These are phyloP conservation scores for Aelia acuminata DNA, from an alignment of 2,888 invertebrate genomes.

Conservation along the genomic window DNA sequence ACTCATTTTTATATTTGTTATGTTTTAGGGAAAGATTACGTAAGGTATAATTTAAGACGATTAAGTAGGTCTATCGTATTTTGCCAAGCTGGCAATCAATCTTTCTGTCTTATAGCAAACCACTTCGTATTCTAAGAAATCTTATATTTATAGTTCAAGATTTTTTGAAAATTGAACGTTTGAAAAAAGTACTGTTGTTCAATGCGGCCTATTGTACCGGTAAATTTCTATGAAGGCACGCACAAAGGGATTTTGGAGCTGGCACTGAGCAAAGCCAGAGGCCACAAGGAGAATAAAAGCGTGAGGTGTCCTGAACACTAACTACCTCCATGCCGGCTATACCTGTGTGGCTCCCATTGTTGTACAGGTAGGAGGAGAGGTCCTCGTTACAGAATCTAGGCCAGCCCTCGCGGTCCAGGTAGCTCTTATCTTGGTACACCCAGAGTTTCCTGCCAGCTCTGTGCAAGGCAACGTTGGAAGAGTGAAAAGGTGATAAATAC, in stretches of 20 bases:
- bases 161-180: background rate
- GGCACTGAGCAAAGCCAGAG: background rate
- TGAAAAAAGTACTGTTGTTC: background rate
- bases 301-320: conserved; percentile 1
- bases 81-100: no score
- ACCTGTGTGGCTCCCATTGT: conserved; percentile 24
- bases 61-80: no score
- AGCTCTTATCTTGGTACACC: conserved; percentile 5
- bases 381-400: conserved; percentile 46
- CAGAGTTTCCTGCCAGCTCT: background rate
- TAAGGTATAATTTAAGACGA: no score
- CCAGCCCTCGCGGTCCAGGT: background rate
- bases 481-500: background rate
- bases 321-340: conserved; percentile 3
- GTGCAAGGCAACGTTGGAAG: background rate
- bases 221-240: conserved; percentile 7
- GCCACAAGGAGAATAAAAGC: background rate
- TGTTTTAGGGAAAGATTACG: no score
- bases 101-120: no score
- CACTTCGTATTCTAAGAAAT: no score
- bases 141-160: no score
- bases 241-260: background rate
- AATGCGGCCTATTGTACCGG: background rate
- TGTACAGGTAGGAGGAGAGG: background rate
- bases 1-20: no score